Conservation (phyloP, 2,113 vertebrate genomes). For the Phaethon lepturus region DNA sequence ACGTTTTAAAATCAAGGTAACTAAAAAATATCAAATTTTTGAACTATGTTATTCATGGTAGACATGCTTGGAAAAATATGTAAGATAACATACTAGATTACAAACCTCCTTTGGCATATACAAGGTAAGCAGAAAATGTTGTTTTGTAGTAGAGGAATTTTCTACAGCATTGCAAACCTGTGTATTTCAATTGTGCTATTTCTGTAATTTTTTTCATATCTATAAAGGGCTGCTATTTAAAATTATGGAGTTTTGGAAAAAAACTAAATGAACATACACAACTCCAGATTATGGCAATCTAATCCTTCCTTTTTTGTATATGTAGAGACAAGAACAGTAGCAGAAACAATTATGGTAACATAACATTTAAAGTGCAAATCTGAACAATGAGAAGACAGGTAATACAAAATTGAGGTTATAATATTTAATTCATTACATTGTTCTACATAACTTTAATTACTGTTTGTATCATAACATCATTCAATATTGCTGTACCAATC, state of each 20-base stretch:
- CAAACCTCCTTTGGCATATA: neutral
- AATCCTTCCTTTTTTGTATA: neutral
- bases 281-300: slow-evolving; percentile 7
- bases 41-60: neutral
- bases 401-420: neutral
- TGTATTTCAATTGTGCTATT: neutral
- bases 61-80: neutral
- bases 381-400: neutral
- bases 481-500: neutral
- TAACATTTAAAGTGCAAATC: neutral
- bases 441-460: neutral
- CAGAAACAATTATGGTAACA: neutral
- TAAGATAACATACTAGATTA: neutral
- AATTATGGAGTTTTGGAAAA: neutral
- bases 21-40: neutral
- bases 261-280: neutral
- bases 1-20: neutral
- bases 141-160: neutral
- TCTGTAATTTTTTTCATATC: neutral
- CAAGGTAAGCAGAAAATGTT: neutral
- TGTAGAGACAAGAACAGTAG: neutral
- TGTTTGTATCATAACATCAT: neutral
- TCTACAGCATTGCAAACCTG: neutral
- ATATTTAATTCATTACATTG: neutral
- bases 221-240: neutral